phyloP scores from a whole-genome alignment of 2,113 vertebrate genomes.

The Suncus etruscus region DNA sequence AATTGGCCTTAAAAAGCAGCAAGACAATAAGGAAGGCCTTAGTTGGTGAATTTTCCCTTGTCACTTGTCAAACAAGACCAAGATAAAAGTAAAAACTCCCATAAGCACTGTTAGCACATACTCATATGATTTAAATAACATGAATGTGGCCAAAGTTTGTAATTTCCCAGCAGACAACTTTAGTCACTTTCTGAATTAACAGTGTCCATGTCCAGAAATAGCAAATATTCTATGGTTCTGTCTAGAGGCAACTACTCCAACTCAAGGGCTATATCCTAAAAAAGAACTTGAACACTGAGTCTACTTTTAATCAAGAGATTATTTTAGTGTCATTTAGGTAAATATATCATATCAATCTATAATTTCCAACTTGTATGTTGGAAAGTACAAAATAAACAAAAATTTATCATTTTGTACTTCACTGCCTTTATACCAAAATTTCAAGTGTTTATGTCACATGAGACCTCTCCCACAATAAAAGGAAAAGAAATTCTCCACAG shows the following conservation, averaged over 20 bases:
- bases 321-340: constrained; percentile 30
- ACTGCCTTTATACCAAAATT: constrained; percentile 49
- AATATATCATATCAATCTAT: constrained; percentile 50
- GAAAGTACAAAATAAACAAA: neutral
- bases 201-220: constrained; percentile 56
- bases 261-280: constrained; percentile 62
- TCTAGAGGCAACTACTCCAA: constrained; percentile 68
- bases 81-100: constrained; percentile 52
- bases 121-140: constrained; percentile 24
- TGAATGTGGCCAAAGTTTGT: constrained; percentile 12
- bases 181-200: constrained; percentile 67
- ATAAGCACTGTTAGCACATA: constrained; percentile 39
- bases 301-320: constrained; percentile 56
- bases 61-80: constrained; percentile 64
- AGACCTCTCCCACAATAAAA: constrained; percentile 35
- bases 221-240: constrained; percentile 63
- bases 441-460: constrained; percentile 15
- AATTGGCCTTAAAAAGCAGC: constrained; percentile 39
- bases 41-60: constrained; percentile 33
- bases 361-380: constrained; percentile 47
- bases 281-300: constrained; percentile 63
- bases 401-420: constrained; percentile 25
- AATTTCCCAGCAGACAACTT: constrained; percentile 67
- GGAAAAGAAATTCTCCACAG: constrained; percentile 46
- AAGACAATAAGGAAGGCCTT: constrained; percentile 47